Base-by-base conservation (phyloP, 92 coral and sea anemone genomes). In the Actinernus sp. region DNA sequence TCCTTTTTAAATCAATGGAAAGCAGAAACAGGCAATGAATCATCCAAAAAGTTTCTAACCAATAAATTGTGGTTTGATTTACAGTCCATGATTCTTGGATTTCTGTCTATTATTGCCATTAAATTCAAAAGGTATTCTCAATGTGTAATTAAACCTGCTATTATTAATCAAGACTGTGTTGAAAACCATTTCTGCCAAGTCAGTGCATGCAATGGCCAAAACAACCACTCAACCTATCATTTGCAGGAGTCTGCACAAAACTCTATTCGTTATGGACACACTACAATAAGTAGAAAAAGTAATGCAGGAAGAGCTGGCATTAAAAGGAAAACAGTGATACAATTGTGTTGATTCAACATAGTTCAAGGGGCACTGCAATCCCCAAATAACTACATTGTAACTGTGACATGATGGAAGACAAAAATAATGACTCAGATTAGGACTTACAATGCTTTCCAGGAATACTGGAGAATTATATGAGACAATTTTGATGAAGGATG, bases 11-110 rank as follows among this genome's bases (percentile, higher is more conserved):
- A 63, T n/a, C 18, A 55, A 1, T 80, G 81, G 70, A 80, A 49
- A 63, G 45, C 74, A 16, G 72, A 78, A 10, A 40, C 54, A 11
- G 46, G 62, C 31, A 52, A 58, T 26, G 6, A 21, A 2, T 18
- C 13, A n/a, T 31, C 73, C 31, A 76, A 56, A 36, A 55, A 62
- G 10, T 77, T 85, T 26, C 1, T 70, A 3, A 64, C 92, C 33
- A 29, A 28, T 40, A 86, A 86, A 46, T 26, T 66, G 26, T 79
- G 74, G 68, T 79, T 79, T 51, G 83, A 72, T 61, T n/a, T 72
- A 0, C 74, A 72, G 28, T 85, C 86, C 3, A 61, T 78, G 65
- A 32, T 59, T 19, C 59, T 59, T 7, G 85, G 85, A n/a, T 68
- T 79, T 31, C 36, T 29, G 20, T 41, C 79, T 12, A n/a, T 56